Evolutionary conservation across 2,888 invertebrate genomes (phyloP), one percentile per base, ranked within the genome.

Genomic region (Eilema caniola): DNA sequence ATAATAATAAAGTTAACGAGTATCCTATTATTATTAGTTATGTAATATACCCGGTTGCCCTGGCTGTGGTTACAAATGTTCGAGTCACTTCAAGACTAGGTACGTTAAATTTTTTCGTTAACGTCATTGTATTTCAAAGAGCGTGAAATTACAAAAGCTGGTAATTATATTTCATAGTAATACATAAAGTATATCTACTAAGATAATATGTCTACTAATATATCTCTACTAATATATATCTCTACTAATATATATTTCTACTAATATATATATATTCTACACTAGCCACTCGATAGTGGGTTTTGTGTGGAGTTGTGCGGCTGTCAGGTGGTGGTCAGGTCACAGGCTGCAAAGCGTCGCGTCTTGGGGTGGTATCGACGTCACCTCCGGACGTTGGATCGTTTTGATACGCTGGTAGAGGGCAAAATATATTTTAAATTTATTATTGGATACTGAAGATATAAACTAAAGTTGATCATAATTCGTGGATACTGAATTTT

Each of bases 251-350:
- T 72, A 31, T 33, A 33, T 33, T 4, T 33, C 31, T 33, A 33
- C 28, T 47, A 68, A 67, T 63, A 16, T 62, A 67, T 63, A 16
- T 62, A 59, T 67, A 33, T 31, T 81, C 33, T 84, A 95, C 7
- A 95, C 95, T 23, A 95, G 92, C 95, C 95, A 95, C 85, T 95
- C 95, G 33, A 94, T 80, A 31, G 89, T 87, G 33, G 91, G 90
- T 74, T 92, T 92, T 25, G 82, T 80, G 63, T 80, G 82, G 68
- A 83, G 77, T n/a, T 83, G 79, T 64, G 84, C 71, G 67, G 83
- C 73, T 79, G 77, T 76, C 73, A 73, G 72, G 69, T 71, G 63
- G 71, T 75, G 77, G 71, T 86, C 85, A 84, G 92, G 95, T 95
- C 95, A 95, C 95, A 95, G 95, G 79, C 85, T 92, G 89, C 89